A percentile compares a stretch with the other conserved stretches of the same genome.
Conservation (phyloP, 2,113 vertebrate genomes). For the Lanius collurio region DNA sequence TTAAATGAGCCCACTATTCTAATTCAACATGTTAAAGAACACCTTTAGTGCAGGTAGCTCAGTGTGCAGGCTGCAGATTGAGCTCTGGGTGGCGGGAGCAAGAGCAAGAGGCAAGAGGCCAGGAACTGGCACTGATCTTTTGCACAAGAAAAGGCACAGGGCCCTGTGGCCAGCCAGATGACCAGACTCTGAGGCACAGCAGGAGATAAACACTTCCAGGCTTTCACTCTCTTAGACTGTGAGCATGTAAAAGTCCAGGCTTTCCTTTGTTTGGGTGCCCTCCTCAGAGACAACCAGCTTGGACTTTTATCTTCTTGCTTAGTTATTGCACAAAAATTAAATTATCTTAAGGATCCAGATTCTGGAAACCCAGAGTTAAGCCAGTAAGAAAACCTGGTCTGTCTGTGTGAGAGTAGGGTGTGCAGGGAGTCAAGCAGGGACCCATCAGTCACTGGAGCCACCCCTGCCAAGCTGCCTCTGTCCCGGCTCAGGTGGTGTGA, state of each 20-base stretch:
- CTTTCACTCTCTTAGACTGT: neutral
- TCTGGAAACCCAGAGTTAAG: neutral
- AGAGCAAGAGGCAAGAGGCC: neutral
- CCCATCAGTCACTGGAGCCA: neutral
- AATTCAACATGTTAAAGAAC: neutral
- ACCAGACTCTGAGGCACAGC: neutral
- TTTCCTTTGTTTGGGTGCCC: neutral
- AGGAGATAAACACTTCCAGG: neutral
- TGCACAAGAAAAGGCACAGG: neutral
- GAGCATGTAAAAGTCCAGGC: neutral
- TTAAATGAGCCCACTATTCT: neutral
- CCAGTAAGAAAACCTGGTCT: neutral
- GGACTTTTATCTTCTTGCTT: neutral
- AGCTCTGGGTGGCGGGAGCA: neutral
- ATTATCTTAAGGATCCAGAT: neutral
- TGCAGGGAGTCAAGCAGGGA: fast-evolving
- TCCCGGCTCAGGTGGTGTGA: neutral
- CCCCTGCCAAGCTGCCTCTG: no score
- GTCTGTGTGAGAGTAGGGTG: neutral
- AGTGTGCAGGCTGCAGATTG: neutral
- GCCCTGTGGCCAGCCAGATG: no score
- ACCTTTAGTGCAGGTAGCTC: neutral
- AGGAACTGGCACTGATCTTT: neutral
- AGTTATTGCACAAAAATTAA: neutral
- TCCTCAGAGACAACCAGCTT: neutral